A percentile compares a stretch with the other conserved stretches of the same genome.
phyloP scores from a whole-genome alignment of 2,888 invertebrate genomes.

The Trichogramma evanescens region DNA sequence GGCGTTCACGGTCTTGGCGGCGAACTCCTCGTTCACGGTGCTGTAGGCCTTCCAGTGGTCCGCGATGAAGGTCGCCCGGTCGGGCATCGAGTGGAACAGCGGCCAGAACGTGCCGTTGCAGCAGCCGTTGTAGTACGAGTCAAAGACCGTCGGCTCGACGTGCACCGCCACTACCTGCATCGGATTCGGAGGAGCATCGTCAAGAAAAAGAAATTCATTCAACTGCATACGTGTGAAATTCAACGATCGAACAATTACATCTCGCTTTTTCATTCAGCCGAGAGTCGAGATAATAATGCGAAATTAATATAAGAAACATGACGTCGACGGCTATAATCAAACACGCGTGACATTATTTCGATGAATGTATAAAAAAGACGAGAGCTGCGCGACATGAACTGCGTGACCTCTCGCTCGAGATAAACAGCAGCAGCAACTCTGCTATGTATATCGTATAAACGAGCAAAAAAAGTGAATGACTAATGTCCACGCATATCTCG shows the following conservation, averaged over 20 bases:
- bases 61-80: constrained; percentile 72
- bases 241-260: no score
- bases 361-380: background rate
- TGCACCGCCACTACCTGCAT: constrained; percentile 73
- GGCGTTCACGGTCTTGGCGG: constrained; percentile 63
- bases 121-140: constrained; percentile 86
- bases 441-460: background rate
- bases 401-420: background rate
- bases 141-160: constrained; percentile 68
- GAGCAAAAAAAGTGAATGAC: background rate
- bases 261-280: no score
- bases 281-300: no score
- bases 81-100: constrained; percentile 87
- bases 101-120: constrained; percentile 92
- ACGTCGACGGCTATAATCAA: no score
- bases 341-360: no score
- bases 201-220: background rate
- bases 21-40: constrained; percentile 74
- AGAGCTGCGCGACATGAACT: background rate
- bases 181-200: background rate
- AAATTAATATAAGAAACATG: no score
- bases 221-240: no score
- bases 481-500: background rate
- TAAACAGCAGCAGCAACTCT: background rate
- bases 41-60: constrained; percentile 80